phyloP scores from a whole-genome alignment of 2,113 vertebrate species.

The Tetraodon nigroviridis region DNA sequence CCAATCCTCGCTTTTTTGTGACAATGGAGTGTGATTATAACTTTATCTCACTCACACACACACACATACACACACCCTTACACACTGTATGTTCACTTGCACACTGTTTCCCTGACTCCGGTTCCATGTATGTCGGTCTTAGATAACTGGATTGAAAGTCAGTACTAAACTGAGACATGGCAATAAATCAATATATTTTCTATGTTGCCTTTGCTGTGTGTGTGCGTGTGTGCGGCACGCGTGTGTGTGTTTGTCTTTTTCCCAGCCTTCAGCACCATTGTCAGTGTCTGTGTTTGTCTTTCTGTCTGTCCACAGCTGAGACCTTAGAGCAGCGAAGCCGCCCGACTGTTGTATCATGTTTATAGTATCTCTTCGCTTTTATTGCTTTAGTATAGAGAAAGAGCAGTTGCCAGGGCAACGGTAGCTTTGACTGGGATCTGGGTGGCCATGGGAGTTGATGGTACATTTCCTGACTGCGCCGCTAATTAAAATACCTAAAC shows the following conservation, averaged over 20 bases:
- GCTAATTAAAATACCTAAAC: conserved; percentile 67
- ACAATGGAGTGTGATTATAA: conserved; percentile 10
- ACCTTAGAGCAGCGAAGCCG: conserved; percentile 53
- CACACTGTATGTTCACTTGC: conserved; percentile 17
- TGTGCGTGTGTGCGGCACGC: neutral
- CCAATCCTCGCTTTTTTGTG: conserved; percentile 27
- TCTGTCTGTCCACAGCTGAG: conserved; percentile 48
- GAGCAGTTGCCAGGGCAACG: conserved; percentile 71
- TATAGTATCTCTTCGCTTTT: conserved; percentile 65
- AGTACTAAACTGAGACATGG: conserved; percentile 17
- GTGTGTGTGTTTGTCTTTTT: conserved; percentile 37
- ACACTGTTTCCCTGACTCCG: conserved; percentile 33
- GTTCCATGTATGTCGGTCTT: conserved; percentile 39
- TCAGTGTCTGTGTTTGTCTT: conserved; percentile 51
- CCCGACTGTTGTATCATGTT: conserved; percentile 61
- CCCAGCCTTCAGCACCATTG: conserved; percentile 32
- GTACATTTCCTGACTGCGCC: conserved; percentile 58
- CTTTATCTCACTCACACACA: conserved; percentile 3
- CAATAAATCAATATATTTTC: conserved; percentile 20
- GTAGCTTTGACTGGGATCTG: conserved; percentile 64
- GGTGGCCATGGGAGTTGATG: conserved; percentile 70
- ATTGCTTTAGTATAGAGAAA: conserved; percentile 67
- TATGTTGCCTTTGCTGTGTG: conserved; percentile 3
- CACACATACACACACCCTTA: conserved; percentile 7
- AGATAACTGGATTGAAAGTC: conserved; percentile 39